Evolutionary conservation across 2,797 vertebrate genomes (phyloP).

Genomic region (Chromobotia macracanthus): DNA sequence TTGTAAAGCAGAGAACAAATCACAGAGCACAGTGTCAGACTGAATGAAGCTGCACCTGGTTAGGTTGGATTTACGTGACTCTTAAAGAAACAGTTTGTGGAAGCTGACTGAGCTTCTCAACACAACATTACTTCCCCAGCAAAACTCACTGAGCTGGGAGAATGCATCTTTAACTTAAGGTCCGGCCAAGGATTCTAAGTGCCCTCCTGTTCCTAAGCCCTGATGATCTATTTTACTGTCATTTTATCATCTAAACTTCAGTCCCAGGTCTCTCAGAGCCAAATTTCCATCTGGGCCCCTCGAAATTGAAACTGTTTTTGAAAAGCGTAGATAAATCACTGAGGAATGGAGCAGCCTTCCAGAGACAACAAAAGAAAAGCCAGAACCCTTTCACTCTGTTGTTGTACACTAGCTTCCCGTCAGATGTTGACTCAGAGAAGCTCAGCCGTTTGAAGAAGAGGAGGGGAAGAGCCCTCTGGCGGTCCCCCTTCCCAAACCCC

Average conservation of each 20-base stretch:
- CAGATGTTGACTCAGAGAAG: constrained; percentile 55
- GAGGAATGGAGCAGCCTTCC: constrained; percentile 52
- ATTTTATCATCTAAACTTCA: constrained; percentile 40
- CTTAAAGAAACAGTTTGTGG: constrained; percentile 26
- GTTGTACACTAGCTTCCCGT: constrained; percentile 52
- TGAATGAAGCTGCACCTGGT: constrained; percentile 49
- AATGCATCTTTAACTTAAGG: constrained; percentile 18
- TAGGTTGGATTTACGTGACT: constrained; percentile 34
- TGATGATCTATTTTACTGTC: constrained; percentile 41
- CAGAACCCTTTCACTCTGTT: constrained; percentile 41
- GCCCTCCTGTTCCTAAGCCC: constrained; percentile 20
- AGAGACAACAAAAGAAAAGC: constrained; percentile 58
- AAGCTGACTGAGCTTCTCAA: background rate
- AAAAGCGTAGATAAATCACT: constrained; percentile 49
- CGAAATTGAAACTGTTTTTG: constrained; percentile 48
- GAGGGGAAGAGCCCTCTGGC: constrained; percentile 45
- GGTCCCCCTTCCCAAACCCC: constrained; percentile 29
- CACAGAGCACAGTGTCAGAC: constrained; percentile 50
- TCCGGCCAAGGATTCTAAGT: constrained; percentile 42
- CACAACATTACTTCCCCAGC: background rate
- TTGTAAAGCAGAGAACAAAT: constrained; percentile 54
- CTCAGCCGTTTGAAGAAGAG: constrained; percentile 49
- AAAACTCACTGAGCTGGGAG: constrained; percentile 15
- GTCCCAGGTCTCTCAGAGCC: constrained; percentile 26
- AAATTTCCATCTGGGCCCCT: constrained; percentile 52